A percentile compares a stretch with the other conserved stretches of the same genome.
These are phyloP conservation scores for Diachasmimorpha longicaudata DNA, from an alignment of 1,140 invertebrate species.

Conservation along the genomic window DNA sequence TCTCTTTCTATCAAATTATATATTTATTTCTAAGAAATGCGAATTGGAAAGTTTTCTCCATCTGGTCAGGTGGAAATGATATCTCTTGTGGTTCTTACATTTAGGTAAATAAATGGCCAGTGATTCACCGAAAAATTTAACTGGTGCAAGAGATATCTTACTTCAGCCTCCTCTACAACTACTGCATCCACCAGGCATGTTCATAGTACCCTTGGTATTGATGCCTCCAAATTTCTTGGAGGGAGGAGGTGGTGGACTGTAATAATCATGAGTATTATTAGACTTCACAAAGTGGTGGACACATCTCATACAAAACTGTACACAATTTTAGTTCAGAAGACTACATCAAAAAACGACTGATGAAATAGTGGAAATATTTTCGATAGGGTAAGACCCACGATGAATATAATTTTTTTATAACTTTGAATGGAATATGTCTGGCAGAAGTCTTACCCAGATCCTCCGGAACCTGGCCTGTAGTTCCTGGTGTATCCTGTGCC, in stretches of 20 bases:
- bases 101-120: not conserved
- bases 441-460: constrained; percentile 38
- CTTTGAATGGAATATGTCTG: not conserved
- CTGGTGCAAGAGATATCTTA: not conserved
- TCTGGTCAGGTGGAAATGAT: not conserved
- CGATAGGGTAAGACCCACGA: too few relatives aligned
- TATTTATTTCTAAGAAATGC: not conserved
- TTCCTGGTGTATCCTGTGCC: constrained; percentile 33
- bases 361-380: too few relatives aligned
- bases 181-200: constrained; percentile 47
- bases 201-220: constrained; percentile 34
- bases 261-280: constrained; percentile 5
- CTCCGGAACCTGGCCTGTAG: constrained; percentile 39
- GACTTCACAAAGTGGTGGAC: constrained; percentile 6
- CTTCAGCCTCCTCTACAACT: constrained; percentile 36
- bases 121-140: not conserved
- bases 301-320: not conserved
- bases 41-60: not conserved
- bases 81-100: not conserved
- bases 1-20: not conserved
- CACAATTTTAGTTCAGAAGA: too few relatives aligned
- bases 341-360: too few relatives aligned
- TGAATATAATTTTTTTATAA: too few relatives aligned
- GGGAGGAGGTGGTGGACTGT: constrained; percentile 36
- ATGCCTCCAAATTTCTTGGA: constrained; percentile 37